Base-by-base conservation (phyloP, 2,113 vertebrate species). In the Fregetta grallaria region DNA sequence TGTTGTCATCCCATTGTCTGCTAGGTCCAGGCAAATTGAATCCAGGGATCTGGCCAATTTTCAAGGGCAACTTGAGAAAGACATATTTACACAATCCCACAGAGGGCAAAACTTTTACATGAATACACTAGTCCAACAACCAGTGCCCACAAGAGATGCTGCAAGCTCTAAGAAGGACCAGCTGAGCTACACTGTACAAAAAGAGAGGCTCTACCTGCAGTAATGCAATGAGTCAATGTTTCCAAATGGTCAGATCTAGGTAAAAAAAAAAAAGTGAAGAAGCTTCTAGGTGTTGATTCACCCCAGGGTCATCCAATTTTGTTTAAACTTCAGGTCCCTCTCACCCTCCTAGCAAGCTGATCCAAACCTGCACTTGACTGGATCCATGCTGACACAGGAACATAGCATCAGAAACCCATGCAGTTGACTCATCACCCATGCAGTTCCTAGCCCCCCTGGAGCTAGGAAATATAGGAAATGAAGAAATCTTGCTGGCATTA, bases 1-100 rank as follows among this genome's bases (percentile, higher is more conserved):
- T 58, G 38, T 49, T 94, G 70, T 87, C 84, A 87, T 93, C 70
- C 81, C 75, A 95, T 86, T 95, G 92, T 94, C 74, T 95, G 30
- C 67, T 70, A 40, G 32, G n/a, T 76, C 65, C 29, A 7, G 38
- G 89, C 74, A 95, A 97, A 94, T 66, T 83, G 50, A 63, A 86
- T 76, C 23, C 81, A 92, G 77, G 42, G 50, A 61, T 88, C 10
- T 91, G 77, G 50, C 17, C 78, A 75, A 0, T 88, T 88, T 94
- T 84, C 38, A 44, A 40, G 53, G 26, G 14, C 9, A 70, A 50
- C n/a, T 90, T 84, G 53, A n/a, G 86, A 72, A 93, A 85, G 61
- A 85, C 36, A 47, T 7, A 49, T 88, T 96, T 91, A 70, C 53
- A 62, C 50, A 90, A 47, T 49, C 70, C 50, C 50, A 76, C 14